phyloP scores from a whole-genome alignment of 2,888 invertebrate species.

The Melieria crassipennis region DNA sequence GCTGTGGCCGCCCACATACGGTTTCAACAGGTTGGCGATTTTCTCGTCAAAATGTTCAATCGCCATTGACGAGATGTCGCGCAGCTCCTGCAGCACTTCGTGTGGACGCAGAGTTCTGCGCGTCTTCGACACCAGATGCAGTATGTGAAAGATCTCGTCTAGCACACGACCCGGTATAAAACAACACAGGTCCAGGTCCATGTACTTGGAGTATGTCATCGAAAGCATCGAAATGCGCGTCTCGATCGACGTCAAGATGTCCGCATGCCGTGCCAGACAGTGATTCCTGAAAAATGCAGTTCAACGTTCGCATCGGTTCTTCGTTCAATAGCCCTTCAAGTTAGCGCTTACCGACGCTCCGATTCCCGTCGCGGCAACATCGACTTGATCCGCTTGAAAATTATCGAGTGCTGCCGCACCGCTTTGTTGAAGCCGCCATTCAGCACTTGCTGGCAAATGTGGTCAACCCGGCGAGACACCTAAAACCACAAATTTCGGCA shows the following conservation, averaged over 20 bases:
- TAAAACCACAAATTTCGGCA: slow-evolving; percentile 60
- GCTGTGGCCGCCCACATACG: slow-evolving; percentile 28
- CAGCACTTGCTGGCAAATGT: slow-evolving; percentile 77
- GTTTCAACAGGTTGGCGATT: slow-evolving; percentile 67
- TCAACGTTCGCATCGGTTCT: not conserved
- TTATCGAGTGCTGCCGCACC: slow-evolving; percentile 79
- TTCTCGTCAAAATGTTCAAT: slow-evolving; percentile 96
- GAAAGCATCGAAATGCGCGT: slow-evolving; percentile 90
- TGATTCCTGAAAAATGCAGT: slow-evolving; percentile 72
- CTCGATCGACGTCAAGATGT: slow-evolving; percentile 89
- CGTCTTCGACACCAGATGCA: slow-evolving; percentile 75
- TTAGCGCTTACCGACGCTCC: slow-evolving; percentile 72
- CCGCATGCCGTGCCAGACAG: slow-evolving; percentile 86
- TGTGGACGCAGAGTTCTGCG: slow-evolving; percentile 78
- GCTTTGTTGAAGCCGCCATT: slow-evolving; percentile 85
- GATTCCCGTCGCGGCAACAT: slow-evolving; percentile 89
- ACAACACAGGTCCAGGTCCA: slow-evolving; percentile 84
- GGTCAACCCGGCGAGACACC: slow-evolving; percentile 83
- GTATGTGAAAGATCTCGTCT: slow-evolving; percentile 84
- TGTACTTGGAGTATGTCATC: slow-evolving; percentile 90
- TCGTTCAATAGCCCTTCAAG: not conserved
- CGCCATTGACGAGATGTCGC: slow-evolving; percentile 89
- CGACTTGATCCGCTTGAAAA: slow-evolving; percentile 81
- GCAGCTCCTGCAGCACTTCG: slow-evolving; percentile 85
- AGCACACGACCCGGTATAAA: slow-evolving; percentile 95